Percentiles rank a stretch among this genome's conserved stretches.
phyloP scores from a whole-genome alignment of 2,113 vertebrate species.

The Sphyrna mokarran region DNA sequence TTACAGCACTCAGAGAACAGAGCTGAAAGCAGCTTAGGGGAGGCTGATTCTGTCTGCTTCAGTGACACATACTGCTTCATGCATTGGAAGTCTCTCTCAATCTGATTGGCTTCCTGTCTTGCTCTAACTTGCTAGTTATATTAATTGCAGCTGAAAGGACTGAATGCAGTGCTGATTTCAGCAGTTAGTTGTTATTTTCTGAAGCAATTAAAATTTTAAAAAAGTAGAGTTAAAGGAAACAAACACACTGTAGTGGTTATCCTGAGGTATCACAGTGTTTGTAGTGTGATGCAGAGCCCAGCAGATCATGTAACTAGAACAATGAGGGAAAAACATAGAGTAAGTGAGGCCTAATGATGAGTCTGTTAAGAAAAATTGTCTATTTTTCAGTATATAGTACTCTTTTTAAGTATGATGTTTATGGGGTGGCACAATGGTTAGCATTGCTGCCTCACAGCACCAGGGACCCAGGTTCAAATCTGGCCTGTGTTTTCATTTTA shows the following conservation, averaged over 20 bases:
- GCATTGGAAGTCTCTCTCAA: neutral
- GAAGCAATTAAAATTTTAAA: neutral
- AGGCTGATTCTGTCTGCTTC: neutral
- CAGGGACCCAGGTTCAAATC: too few relatives aligned
- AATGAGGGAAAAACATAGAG: neutral
- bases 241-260: neutral
- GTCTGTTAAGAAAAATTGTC: neutral
- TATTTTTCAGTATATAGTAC: neutral
- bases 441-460: too few relatives aligned
- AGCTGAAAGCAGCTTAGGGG: neutral
- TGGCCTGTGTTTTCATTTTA: too few relatives aligned
- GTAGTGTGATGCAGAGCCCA: neutral
- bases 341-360: neutral
- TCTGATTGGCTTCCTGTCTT: neutral
- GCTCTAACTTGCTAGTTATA: neutral
- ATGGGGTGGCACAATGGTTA: too few relatives aligned
- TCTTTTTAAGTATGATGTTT: too few relatives aligned
- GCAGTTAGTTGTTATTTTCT: neutral
- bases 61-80: neutral
- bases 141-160: neutral
- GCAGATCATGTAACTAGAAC: neutral
- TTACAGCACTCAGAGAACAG: neutral
- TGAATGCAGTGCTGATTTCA: neutral
- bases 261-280: neutral
- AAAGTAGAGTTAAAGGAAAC: neutral